These are phyloP conservation scores for Reinhardtius hippoglossoides DNA, from an alignment of 2,113 vertebrate species.

Conservation along the genomic window DNA sequence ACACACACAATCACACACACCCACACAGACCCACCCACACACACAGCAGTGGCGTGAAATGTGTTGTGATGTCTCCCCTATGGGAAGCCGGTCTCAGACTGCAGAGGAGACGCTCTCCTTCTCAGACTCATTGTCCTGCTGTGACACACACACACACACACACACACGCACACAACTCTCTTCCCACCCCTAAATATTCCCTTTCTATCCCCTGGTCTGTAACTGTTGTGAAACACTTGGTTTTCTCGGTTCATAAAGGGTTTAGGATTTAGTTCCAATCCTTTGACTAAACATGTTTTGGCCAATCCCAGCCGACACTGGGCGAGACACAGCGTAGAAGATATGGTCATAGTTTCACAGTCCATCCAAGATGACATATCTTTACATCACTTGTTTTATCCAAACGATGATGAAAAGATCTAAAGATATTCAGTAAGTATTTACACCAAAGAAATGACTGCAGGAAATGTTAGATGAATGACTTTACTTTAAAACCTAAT, in stretches of 20 bases:
- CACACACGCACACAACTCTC: constrained; percentile 32
- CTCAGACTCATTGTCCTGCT: constrained; percentile 69
- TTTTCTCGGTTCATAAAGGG: constrained; percentile 15
- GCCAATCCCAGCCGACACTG: neutral
- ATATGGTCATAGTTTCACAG: neutral
- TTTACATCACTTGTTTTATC: neutral
- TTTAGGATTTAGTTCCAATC: neutral
- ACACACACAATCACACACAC: constrained; percentile 7
- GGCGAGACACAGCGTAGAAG: neutral
- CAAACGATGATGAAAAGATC: neutral
- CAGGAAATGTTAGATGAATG: neutral
- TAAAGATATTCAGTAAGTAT: neutral
- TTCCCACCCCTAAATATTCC: constrained; percentile 42
- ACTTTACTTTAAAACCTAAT: neutral
- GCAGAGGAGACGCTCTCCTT: constrained; percentile 62
- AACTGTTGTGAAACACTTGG: neutral
- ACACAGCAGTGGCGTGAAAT: constrained; percentile 72
- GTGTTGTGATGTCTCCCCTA: constrained; percentile 74
- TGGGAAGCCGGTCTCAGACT: constrained; percentile 64
- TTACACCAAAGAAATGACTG: neutral
- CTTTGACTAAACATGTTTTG: neutral
- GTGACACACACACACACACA: constrained; percentile 25
- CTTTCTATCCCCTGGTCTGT: constrained; percentile 4
- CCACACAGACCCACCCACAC: too few relatives aligned
- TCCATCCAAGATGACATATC: neutral